Conservation (phyloP, 2,888 invertebrate species). For the Ecliptopera silaceata region DNA sequence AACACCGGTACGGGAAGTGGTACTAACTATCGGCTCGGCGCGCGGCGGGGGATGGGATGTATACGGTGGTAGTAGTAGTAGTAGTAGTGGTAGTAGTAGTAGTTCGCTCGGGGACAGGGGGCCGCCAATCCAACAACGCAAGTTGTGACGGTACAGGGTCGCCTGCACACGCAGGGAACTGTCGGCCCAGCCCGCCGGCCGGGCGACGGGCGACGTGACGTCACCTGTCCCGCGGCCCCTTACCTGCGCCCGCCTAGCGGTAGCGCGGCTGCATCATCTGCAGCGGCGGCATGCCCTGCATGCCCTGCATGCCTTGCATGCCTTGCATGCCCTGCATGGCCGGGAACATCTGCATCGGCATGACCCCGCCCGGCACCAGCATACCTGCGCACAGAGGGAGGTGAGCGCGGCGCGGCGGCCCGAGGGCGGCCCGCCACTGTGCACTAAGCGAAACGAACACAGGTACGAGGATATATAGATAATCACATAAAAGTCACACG, state of each 20-base stretch:
- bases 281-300: constrained; percentile 52
- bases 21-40: constrained; percentile 36
- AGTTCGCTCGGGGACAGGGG: constrained; percentile 70
- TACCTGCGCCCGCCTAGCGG: constrained; percentile 85
- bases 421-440: constrained; percentile 39
- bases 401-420: too few species aligned
- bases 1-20: constrained; percentile 47
- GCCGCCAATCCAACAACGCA: constrained; percentile 82
- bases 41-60: too few species aligned
- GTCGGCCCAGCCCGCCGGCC: constrained; percentile 75
- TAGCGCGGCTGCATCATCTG: constrained; percentile 93
- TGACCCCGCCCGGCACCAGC: constrained; percentile 79
- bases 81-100: constrained; percentile 8
- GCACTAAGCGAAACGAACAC: constrained; percentile 74
- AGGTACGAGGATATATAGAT: constrained; percentile 68
- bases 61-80: too few species aligned
- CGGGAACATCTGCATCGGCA: constrained; percentile 73
- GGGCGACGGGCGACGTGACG: constrained; percentile 45
- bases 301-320: constrained; percentile 1
- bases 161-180: constrained; percentile 81
- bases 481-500: constrained; percentile 80
- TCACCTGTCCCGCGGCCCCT: constrained; percentile 56
- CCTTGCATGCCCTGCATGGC: constrained; percentile 33
- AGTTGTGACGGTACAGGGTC: constrained; percentile 74
- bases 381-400: constrained; percentile 58